Evolutionary conservation across 2,113 vertebrate genomes (phyloP), one percentile per base, ranked within the genome.

Genomic region (Lophochroa leadbeateri): DNA sequence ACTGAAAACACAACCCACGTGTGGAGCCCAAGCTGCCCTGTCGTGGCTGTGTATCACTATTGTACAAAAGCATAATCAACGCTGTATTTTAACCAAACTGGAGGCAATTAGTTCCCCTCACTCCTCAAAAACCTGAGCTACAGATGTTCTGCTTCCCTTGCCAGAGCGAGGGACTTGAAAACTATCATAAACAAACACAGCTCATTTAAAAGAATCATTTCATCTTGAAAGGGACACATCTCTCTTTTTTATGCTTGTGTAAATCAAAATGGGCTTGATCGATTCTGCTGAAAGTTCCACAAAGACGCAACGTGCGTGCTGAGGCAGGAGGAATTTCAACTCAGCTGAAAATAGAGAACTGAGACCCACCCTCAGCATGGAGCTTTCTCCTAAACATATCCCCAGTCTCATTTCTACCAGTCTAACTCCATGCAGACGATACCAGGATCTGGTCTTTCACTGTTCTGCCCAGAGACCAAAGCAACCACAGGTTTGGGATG

Each of bases 161-260:
- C 46, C 86, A 86, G 72, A 92, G 23, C 0, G 0, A 88, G 57
- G 44, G 52, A 72, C 75, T 94, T 94, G 72, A 96, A 92, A 96
- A 91, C 43, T 35, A 77, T 68, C 86, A 94, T 96, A 94, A 97
- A 95, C 93, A 96, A 96, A 90, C 86, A 90, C 0, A 2, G 35
- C 24, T 91, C 41, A 86, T 92, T 95, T 93, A 95, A 92, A 95
- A 81, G 46, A 94, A 90, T 74, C 3, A 96, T 89, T 90, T 92
- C 49, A 68, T 82, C 28, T 37, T 70, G 50, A 96, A 94, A 93
- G 50, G 76, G 70, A 64, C 28, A 23, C 39, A 89, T 95, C 64
- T 88, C 84, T 94, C 93, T 80, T 82, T 81, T 92, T 94, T 70
- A 95, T 37, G 79, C 79, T 47, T n/a, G 53, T 5, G 7, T 90